These are phyloP conservation scores for Pedetes capensis DNA, from an alignment of 2,113 vertebrate species.

Conservation along the genomic window DNA sequence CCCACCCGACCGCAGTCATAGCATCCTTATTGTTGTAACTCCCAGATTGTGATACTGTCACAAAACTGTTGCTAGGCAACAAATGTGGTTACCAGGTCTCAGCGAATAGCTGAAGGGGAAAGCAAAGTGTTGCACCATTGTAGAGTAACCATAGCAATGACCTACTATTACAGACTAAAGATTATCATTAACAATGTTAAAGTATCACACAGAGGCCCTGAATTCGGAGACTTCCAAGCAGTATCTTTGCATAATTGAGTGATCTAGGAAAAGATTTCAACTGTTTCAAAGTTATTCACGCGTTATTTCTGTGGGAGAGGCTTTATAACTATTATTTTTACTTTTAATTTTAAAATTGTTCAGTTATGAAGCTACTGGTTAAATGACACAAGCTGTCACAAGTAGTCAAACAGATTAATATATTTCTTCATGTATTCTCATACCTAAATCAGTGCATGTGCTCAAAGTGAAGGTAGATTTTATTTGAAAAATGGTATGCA, in stretches of 20 bases:
- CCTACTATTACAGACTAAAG: constrained; percentile 90
- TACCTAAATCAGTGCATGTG: neutral
- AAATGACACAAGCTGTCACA: neutral
- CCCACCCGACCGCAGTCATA: constrained; percentile 71
- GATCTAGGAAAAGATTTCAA: constrained; percentile 69
- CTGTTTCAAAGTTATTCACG: constrained; percentile 57
- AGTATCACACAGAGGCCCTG: constrained; percentile 83
- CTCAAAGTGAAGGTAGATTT: constrained; percentile 7
- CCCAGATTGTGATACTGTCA: constrained; percentile 87
- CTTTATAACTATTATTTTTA: constrained; percentile 34
- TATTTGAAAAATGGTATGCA: neutral
- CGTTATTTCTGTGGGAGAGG: neutral
- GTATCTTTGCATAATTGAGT: constrained; percentile 78
- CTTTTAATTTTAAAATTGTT: neutral
- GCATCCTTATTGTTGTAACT: constrained; percentile 86
- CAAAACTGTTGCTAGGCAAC: constrained; percentile 90
- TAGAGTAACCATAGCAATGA: constrained; percentile 93
- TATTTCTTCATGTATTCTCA: neutral
- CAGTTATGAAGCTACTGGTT: neutral
- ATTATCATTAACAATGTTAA: constrained; percentile 90
- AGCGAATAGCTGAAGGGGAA: constrained; percentile 88
- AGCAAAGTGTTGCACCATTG: constrained; percentile 89
- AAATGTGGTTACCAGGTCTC: constrained; percentile 87
- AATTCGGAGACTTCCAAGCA: constrained; percentile 80
- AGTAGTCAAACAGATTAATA: neutral